phyloP scores from a whole-genome alignment of 2,888 invertebrate genomes.

The Tricholauxania praeusta region DNA sequence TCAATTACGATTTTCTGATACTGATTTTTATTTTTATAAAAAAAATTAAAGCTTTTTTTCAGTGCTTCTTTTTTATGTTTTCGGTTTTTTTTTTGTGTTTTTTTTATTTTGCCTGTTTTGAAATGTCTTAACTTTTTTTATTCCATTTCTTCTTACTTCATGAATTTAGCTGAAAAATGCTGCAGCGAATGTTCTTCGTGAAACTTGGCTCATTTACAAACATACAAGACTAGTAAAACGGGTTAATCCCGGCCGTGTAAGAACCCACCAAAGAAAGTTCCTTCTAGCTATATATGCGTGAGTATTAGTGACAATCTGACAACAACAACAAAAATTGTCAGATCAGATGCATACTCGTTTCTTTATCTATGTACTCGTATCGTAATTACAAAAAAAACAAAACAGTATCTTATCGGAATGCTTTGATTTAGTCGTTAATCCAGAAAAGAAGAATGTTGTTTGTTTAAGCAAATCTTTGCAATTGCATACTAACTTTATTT shows the following conservation, averaged over 20 bases:
- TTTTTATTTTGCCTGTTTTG: constrained; percentile 18
- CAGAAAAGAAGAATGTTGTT: constrained; percentile 10
- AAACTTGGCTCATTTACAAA: constrained; percentile 99
- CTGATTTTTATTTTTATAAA: not conserved
- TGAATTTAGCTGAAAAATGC: constrained; percentile 95
- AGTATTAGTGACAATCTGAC: constrained; percentile 56
- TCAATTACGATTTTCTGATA: not conserved
- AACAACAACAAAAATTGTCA: constrained; percentile 42
- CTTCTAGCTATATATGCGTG: constrained; percentile 99
- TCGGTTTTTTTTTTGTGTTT: constrained; percentile 9
- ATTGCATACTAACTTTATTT: constrained; percentile 22
- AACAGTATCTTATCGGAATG: not conserved
- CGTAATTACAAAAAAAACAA: not conserved
- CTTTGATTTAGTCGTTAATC: constrained; percentile 17
- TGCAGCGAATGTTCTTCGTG: constrained; percentile 98
- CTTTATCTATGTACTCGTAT: constrained; percentile 29
- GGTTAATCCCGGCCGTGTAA: constrained; percentile 94
- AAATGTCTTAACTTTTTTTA: constrained; percentile 55
- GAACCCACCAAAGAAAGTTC: constrained; percentile 99
- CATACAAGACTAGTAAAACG: constrained; percentile 98
- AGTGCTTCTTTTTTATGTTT: not conserved
- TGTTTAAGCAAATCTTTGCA: constrained; percentile 1
- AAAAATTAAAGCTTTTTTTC: not conserved
- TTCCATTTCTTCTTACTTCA: constrained; percentile 63
- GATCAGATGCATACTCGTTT: constrained; percentile 33